These are phyloP conservation scores for Pangasius mekongensis DNA, from an alignment of 2,797 vertebrate genomes.

Conservation along the genomic window DNA sequence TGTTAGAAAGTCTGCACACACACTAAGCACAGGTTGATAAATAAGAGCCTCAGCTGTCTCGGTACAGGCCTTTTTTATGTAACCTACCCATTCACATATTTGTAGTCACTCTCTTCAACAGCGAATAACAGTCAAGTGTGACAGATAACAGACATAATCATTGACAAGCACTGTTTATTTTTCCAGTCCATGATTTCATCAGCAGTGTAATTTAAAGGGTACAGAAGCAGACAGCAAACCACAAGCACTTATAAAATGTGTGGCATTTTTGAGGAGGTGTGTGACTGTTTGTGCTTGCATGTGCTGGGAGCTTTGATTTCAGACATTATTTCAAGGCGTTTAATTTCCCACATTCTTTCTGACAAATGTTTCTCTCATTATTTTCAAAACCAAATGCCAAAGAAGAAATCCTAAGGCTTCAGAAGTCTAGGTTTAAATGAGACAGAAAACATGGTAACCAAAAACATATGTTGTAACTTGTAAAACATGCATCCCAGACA, in stretches of 20 bases:
- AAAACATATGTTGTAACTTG: no score
- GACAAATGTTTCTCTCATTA: neutral
- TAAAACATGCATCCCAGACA: no score
- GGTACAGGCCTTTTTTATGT: neutral
- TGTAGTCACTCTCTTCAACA: neutral
- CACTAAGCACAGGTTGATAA: no score
- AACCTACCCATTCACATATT: neutral
- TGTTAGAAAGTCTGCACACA: no score
- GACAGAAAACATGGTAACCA: neutral
- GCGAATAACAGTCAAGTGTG: neutral
- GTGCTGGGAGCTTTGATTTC: neutral
- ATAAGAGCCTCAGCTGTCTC: no score
- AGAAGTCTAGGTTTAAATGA: neutral
- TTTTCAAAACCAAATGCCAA: neutral
- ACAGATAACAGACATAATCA: neutral
- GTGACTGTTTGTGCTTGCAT: neutral
- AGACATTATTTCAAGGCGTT: neutral
- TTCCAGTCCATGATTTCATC: neutral
- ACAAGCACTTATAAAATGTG: neutral
- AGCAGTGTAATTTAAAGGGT: neutral
- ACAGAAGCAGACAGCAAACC: no score
- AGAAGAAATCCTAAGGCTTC: no score
- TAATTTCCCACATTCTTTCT: neutral
- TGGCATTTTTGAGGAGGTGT: neutral
- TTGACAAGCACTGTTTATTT: neutral